These are phyloP conservation scores for Lasioglossum baleicum DNA, from an alignment of 1,140 invertebrate genomes.

Conservation along the genomic window DNA sequence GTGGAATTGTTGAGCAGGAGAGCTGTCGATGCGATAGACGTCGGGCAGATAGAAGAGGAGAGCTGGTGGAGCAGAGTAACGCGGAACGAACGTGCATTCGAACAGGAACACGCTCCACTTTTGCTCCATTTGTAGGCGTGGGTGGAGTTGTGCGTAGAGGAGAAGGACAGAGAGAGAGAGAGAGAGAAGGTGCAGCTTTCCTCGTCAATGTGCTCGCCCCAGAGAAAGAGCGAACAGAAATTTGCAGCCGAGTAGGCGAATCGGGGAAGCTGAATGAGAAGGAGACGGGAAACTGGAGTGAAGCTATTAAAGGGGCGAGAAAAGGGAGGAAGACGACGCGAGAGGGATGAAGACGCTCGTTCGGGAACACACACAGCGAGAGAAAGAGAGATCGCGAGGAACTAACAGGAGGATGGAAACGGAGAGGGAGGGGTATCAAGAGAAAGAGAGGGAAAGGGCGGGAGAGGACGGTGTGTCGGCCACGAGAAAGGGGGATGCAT, in stretches of 20 bases:
- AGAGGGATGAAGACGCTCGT: background rate
- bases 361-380: background rate
- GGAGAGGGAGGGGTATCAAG: conserved; percentile 2
- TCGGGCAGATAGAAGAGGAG: too few species aligned
- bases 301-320: background rate
- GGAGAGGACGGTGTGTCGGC: conserved; percentile 34
- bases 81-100: conserved; percentile 42
- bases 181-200: background rate
- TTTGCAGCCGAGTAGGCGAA: conserved; percentile 45
- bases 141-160: conserved; percentile 22
- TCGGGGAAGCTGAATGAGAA: background rate
- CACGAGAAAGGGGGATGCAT: conserved; percentile 50
- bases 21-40: background rate
- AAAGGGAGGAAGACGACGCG: conserved; percentile 24
- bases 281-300: background rate
- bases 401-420: background rate
- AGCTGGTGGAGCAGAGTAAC: background rate
- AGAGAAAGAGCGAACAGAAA: conserved; percentile 37
- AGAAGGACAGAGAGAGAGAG: background rate
- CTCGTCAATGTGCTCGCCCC: conserved; percentile 9
- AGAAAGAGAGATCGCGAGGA: background rate
- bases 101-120: conserved; percentile 65
- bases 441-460: background rate
- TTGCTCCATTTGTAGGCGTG: conserved; percentile 65
- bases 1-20: background rate